These are phyloP conservation scores for Cephus pygmeus DNA, from an alignment of 2,888 invertebrate genomes.

Conservation along the genomic window DNA sequence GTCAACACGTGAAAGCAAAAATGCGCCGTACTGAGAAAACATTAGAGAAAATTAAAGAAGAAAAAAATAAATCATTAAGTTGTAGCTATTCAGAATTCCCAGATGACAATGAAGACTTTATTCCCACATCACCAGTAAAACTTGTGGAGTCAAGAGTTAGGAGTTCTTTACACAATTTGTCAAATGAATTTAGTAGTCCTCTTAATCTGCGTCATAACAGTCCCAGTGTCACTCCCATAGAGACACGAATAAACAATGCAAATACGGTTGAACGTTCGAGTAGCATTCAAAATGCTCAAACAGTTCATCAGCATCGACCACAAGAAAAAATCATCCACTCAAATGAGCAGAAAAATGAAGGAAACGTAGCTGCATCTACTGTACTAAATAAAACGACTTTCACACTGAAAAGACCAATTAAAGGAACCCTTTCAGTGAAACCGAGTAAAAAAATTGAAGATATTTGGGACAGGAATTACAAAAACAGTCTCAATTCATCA, in stretches of 20 bases:
- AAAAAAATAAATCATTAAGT: constrained; percentile 12
- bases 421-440: constrained; percentile 43
- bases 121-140: constrained; percentile 6
- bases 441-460: constrained; percentile 47
- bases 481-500: constrained; percentile 6
- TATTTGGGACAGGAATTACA: constrained; percentile 46
- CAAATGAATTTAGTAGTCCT: not conserved
- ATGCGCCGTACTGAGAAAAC: constrained; percentile 65
- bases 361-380: constrained; percentile 20
- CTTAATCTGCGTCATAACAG: not conserved
- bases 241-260: not conserved
- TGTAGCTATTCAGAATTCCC: constrained; percentile 20
- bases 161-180: not conserved
- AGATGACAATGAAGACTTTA: constrained; percentile 18
- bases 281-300: not conserved
- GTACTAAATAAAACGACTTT: constrained; percentile 44
- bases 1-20: constrained; percentile 72
- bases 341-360: not conserved
- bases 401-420: constrained; percentile 55
- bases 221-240: not conserved
- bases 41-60: constrained; percentile 27
- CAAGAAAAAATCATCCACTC: not conserved
- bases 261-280: not conserved
- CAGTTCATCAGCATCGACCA: not conserved
- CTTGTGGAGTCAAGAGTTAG: constrained; percentile 10